A percentile compares a stretch with the other conserved stretches of the same genome.
Evolutionary conservation across 2,113 vertebrate genomes (phyloP).

Genomic region (Ictidomys tridecemlineatus): DNA sequence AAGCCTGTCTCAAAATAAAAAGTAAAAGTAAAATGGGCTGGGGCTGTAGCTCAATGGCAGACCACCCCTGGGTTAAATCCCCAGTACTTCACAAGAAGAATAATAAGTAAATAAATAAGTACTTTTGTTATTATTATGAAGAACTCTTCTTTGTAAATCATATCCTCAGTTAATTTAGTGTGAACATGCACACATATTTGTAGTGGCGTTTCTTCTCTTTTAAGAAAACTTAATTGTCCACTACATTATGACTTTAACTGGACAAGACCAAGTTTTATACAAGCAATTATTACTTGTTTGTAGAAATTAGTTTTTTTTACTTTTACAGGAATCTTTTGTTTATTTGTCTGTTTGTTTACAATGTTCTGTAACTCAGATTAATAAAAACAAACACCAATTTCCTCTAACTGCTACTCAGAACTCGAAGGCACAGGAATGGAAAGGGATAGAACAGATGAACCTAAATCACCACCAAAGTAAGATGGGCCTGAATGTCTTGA

Average conservation of each 20-base stretch:
- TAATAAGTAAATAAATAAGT: background rate
- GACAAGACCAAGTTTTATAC: background rate
- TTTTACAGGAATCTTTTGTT: background rate
- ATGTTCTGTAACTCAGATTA: background rate
- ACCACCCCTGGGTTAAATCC: too few relatives aligned
- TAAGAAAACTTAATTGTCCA: background rate
- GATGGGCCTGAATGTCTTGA: too few relatives aligned
- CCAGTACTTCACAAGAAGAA: background rate
- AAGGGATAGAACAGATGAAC: background rate
- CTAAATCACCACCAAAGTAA: rapidly evolving
- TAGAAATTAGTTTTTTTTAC: background rate
- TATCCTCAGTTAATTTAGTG: background rate
- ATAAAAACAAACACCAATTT: background rate
- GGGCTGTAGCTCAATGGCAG: too few relatives aligned
- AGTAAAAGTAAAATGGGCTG: too few relatives aligned
- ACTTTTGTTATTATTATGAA: background rate
- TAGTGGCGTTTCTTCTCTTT: background rate
- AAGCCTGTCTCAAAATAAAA: too few relatives aligned
- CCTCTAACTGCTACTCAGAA: background rate
- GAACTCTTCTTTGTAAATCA: background rate
- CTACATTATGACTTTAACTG: background rate
- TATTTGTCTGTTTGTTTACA: background rate
- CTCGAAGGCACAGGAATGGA: background rate
- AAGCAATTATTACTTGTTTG: background rate
- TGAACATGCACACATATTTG: rapidly evolving